phyloP scores from a whole-genome alignment of 2,888 invertebrate species.

The Acanthosepion lycidas region DNA sequence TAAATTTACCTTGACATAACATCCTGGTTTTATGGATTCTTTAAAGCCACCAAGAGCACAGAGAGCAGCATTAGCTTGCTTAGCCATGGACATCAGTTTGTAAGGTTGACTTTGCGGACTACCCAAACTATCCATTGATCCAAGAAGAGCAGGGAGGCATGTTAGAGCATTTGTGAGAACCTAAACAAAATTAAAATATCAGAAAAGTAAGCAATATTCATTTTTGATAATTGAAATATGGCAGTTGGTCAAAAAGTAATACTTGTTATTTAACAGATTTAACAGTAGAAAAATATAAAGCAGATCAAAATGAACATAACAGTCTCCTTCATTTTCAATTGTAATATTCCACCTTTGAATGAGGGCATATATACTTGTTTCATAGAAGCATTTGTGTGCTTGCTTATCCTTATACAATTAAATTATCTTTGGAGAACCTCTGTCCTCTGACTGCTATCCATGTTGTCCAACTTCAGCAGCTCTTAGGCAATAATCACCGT shows the following conservation, averaged over 20 bases:
- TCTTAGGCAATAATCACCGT: too few species aligned
- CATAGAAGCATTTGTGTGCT: too few species aligned
- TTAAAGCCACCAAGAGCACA: conserved; percentile 74
- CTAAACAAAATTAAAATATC: conserved; percentile 54
- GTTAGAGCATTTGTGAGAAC: conserved; percentile 71
- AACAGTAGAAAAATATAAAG: too few species aligned
- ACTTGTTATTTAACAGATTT: background rate
- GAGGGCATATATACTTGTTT: too few species aligned
- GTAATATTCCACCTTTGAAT: too few species aligned
- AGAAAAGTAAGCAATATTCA: background rate
- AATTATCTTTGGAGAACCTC: too few species aligned
- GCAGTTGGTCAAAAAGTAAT: background rate
- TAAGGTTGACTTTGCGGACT: conserved; percentile 66
- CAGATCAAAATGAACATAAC: too few species aligned
- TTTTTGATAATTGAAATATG: background rate
- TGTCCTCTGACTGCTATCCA: too few species aligned
- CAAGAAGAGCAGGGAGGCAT: conserved; percentile 68
- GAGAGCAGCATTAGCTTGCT: conserved; percentile 73
- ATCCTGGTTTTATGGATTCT: conserved; percentile 74
- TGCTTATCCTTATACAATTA: too few species aligned
- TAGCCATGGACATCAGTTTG: conserved; percentile 71
- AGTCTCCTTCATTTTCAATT: too few species aligned
- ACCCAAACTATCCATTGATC: conserved; percentile 68
- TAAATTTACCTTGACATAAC: conserved; percentile 69
- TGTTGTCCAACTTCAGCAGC: too few species aligned